Evolutionary conservation across 2,888 invertebrate species (phyloP), one percentile per base, ranked within the genome.

Genomic region (Zaprionus lineosus): DNA sequence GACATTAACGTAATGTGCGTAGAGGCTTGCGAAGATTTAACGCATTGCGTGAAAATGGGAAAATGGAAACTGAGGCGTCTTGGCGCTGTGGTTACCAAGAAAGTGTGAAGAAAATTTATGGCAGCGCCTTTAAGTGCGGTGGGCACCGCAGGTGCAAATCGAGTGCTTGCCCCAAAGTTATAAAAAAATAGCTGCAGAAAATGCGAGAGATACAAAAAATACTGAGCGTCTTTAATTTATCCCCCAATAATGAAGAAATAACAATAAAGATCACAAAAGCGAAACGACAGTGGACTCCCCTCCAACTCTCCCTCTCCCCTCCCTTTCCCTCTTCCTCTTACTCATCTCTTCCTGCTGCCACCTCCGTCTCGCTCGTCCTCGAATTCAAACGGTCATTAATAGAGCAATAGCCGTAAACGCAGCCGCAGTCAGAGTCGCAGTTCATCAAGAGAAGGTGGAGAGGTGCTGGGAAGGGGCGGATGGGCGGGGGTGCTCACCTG

Each of bases 81-180:
- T 84, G 53, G 66, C 58, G 61, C 59, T 50, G 56, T 76, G 76
- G 36, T 62, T 79, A 69, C 67, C 62, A 83, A 69, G 85, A 82
- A 82, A 82, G 82, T 82, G 82, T 82, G 83, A 82, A 84, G 85
- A 61, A 83, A 79, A 74, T 57, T 57, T 58, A 60, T 36, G 43
- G 56, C 68, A 57, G 63, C 72, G 61, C 68, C 71, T 71, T 74
- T 74, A 76, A 79, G 76, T 63, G 67, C 33, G 46, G 57, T 53
- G 9, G 16, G 41, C 26, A 24, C 46, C 12, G 18, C 31, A 31
- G 50, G 39, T 40, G 50, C 28, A 40, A 50, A 19, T 39, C 11
- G 11, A 28, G 28, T n/a, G n/a, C n/a, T n/a, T n/a, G n/a, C n/a
- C n/a, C n/a, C n/a, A n/a, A n/a, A n/a, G n/a, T n/a, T n/a, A 14